These are phyloP conservation scores for Agelaius tricolor DNA, from an alignment of 2,113 vertebrate species.

Conservation along the genomic window DNA sequence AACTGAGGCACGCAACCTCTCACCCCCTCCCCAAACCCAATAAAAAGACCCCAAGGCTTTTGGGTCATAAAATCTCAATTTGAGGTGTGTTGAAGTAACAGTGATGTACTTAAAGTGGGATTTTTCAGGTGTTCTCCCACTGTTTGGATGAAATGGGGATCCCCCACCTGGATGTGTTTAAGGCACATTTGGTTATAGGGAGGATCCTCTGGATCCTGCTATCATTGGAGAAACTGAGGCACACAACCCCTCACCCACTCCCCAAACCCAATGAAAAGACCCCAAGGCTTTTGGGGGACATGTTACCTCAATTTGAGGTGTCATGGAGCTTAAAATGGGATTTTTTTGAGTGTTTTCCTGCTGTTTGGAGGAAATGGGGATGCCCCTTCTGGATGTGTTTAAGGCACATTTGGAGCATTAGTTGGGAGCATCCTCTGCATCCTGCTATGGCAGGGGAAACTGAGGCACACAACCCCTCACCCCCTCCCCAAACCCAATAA, in stretches of 20 bases:
- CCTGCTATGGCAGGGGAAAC: not conserved
- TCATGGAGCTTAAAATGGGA: not conserved
- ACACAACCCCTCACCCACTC: not conserved
- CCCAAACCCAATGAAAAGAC: not conserved
- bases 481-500: too few relatives aligned
- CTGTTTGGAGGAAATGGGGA: not conserved
- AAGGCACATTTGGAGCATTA: not conserved
- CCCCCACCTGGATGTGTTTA: not conserved
- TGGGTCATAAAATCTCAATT: too few relatives aligned
- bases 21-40: too few relatives aligned
- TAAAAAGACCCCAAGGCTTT: too few relatives aligned
- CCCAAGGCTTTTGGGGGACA: not conserved
- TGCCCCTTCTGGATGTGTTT: not conserved
- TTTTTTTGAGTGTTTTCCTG: not conserved
- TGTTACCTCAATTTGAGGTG: not conserved
- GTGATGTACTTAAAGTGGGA: not conserved
- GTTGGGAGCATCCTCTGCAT: not conserved
- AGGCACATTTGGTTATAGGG: not conserved
- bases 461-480: not conserved
- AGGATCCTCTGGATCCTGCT: accelerated
- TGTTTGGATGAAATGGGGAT: not conserved
- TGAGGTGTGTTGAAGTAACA: too few relatives aligned
- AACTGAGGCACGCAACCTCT: too few relatives aligned
- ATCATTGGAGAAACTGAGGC: not conserved
- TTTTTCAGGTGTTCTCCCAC: too few relatives aligned